Evolutionary conservation across 2,888 invertebrate genomes (phyloP), one percentile per base, ranked within the genome.

Genomic region (Chesias legatella): DNA sequence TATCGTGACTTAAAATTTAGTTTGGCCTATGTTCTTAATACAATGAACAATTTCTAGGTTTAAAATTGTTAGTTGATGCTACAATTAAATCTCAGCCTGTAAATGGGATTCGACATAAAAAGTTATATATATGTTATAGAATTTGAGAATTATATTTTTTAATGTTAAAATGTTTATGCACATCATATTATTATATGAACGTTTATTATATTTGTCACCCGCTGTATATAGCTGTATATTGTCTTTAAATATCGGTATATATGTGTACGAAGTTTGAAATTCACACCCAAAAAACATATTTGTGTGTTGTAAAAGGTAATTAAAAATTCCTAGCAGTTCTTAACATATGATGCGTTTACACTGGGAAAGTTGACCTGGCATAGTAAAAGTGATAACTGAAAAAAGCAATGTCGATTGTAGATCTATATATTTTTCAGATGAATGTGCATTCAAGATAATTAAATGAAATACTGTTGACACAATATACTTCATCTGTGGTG

Each of bases 241-340:
- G 0, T 25, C 28, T 39, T 43, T 7, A 34, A 25, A 44, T 24
- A 21, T 22, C 13, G 10, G 21, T 34, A 22, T 13, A 25, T 9
- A 31, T 20, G 30, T 37, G 33, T 36, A 33, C 22, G n/a, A 35
- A 13, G 8, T 13, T 17, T 6, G 6, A 22, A 34, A 17, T 20
- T 26, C 1, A 22, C 25, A 31, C 3, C 22, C 11, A 27, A 26
- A 42, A 23, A 40, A 30, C 13, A 23, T 31, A 22, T 35, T 23
- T 31, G 10, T 10, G 20, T 37, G 26, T 40, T 41, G 31, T 33
- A 22, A 43, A 37, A 47, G 32, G 35, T 43, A 43, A 42, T 44
- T 43, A 44, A 51, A 37, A 31, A 21, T 20, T 24, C 41, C 52
- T 44, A 55, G 56, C 50, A 50, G 13, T 33, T 33, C 46, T 7